phyloP scores from a whole-genome alignment of 1,140 invertebrate genomes.

The Apocrypta bakeri region DNA sequence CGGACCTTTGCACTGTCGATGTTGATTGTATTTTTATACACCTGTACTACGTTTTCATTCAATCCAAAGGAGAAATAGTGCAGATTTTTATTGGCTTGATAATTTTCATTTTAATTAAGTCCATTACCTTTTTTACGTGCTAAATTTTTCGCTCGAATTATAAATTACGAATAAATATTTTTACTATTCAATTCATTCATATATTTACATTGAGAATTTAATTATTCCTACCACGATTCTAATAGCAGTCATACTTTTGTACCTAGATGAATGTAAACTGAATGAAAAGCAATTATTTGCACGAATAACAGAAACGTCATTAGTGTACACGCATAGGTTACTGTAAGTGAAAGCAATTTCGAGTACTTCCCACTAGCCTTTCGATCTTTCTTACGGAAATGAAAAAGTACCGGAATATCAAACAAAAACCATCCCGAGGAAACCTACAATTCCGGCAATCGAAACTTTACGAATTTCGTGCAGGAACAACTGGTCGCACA shows the following conservation, averaged over 20 bases:
- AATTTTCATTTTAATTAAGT: too few species aligned
- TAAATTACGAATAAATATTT: too few species aligned
- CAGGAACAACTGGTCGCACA: background rate
- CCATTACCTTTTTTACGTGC: too few species aligned
- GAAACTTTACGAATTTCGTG: background rate
- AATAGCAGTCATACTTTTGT: slow-evolving; percentile 5
- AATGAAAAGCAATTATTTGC: too few species aligned
- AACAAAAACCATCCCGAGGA: background rate
- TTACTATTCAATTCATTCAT: slow-evolving; percentile 11
- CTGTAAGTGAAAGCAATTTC: too few species aligned
- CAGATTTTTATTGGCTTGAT: too few species aligned
- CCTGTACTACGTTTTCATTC: background rate
- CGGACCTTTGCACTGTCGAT: background rate
- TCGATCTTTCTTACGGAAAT: too few species aligned
- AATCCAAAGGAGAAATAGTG: background rate
- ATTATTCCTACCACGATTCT: background rate
- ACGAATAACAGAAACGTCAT: too few species aligned
- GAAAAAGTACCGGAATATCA: background rate
- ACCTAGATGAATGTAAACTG: slow-evolving; percentile 16
- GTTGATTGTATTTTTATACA: background rate
- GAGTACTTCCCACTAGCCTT: too few species aligned
- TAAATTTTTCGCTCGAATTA: too few species aligned
- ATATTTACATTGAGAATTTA: background rate
- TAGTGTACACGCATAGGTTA: too few species aligned
- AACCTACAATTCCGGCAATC: background rate